phyloP scores from a whole-genome alignment of 2,888 invertebrate genomes.

The Julus scanicus region DNA sequence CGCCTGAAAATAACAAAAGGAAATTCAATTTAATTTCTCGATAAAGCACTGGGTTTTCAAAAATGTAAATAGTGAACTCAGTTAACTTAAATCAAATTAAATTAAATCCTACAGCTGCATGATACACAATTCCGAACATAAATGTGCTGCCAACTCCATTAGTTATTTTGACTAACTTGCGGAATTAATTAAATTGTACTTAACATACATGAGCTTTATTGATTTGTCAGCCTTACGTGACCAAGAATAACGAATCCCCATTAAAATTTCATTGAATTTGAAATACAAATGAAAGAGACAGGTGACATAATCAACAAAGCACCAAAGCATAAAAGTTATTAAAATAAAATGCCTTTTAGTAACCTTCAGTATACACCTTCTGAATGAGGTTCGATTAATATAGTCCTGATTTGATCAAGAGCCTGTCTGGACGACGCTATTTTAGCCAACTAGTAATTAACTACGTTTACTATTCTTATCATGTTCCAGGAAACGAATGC shows the following conservation, averaged over 20 bases:
- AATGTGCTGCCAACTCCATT: too few species aligned
- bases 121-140: too few species aligned
- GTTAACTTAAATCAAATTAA: too few species aligned
- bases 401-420: neutral
- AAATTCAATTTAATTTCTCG: too few species aligned
- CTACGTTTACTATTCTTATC: neutral
- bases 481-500: slow-evolving; percentile 5
- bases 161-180: too few species aligned
- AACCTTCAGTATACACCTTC: neutral
- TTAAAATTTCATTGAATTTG: neutral
- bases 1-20: neutral
- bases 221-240: neutral
- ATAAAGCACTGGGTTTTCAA: too few species aligned
- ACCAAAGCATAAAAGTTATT: neutral
- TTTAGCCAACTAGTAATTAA: neutral
- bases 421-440: neutral
- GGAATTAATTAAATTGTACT: neutral
- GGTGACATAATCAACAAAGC: neutral
- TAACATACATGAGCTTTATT: neutral
- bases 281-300: neutral
- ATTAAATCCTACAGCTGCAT: too few species aligned
- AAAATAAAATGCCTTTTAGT: neutral
- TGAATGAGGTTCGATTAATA: neutral
- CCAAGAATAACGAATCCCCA: neutral
- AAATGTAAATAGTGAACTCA: too few species aligned